Evolutionary conservation across 1,140 invertebrate genomes (phyloP).

Genomic region (Tetragonula clypearis): DNA sequence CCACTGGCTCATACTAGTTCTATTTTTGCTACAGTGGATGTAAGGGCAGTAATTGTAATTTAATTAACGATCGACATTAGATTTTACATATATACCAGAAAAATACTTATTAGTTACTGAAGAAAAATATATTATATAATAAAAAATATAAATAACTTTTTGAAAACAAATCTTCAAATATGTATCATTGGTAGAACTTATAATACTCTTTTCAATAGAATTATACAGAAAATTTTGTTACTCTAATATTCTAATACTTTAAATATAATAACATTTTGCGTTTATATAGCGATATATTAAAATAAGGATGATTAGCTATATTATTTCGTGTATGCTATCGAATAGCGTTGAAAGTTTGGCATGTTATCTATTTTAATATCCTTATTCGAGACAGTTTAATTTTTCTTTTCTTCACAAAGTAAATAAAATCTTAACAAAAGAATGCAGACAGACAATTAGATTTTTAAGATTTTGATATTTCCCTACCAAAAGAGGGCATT

Average conservation of each 20-base stretch:
- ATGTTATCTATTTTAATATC: conserved; percentile 34
- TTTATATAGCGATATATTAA: conserved; percentile 25
- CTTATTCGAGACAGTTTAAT: conserved; percentile 36
- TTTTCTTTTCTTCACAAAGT: conserved; percentile 1
- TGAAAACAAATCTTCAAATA: conserved; percentile 19
- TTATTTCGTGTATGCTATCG: not conserved
- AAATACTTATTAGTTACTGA: conserved; percentile 18
- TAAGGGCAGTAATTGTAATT: conserved; percentile 27
- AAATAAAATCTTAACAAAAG: conserved; percentile 47
- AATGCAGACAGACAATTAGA: conserved; percentile 57
- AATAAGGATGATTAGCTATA: not conserved
- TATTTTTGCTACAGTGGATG: conserved; percentile 33
- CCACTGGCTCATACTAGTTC: conserved; percentile 36
- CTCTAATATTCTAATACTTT: conserved; percentile 3
- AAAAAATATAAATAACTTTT: conserved; percentile 56
- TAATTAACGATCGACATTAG: conserved; percentile 9
- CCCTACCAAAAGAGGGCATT: conserved; percentile 14
- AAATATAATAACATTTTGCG: conserved; percentile 29
- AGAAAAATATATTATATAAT: conserved; percentile 1
- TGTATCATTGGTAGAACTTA: conserved; percentile 36
- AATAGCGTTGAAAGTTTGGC: conserved; percentile 52
- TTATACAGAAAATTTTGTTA: conserved; percentile 37
- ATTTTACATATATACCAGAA: conserved; percentile 39
- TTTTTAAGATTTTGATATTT: conserved; percentile 46
- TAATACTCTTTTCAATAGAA: conserved; percentile 13